A percentile compares a stretch with the other conserved stretches of the same genome.
Evolutionary conservation across 2,797 vertebrate genomes (phyloP).

Genomic region (Petrocephalus sullivani): DNA sequence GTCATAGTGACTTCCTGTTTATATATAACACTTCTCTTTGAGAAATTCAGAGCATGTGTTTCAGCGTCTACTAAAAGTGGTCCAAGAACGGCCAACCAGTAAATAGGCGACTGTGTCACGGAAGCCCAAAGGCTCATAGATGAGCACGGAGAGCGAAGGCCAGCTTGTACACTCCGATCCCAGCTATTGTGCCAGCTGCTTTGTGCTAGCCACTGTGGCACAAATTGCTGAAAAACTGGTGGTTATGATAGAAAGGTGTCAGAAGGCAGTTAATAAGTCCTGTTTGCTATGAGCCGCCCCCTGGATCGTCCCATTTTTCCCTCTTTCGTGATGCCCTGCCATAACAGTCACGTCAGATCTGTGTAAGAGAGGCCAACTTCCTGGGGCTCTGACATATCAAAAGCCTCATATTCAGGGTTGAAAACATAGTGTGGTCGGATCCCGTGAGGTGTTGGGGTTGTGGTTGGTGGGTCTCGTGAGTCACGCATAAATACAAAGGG

Average conservation of each 20-base stretch:
- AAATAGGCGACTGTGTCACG: background rate
- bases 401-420: background rate
- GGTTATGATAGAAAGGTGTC: background rate
- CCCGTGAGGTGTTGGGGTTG: too few relatives aligned
- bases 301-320: too few relatives aligned
- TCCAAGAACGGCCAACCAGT: background rate
- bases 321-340: too few relatives aligned
- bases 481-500: too few relatives aligned
- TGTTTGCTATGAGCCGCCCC: too few relatives aligned
- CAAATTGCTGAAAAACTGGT: background rate
- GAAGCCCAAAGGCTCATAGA: background rate
- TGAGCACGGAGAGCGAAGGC: background rate
- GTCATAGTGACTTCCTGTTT: slow-evolving; percentile 1
- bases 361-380: too few relatives aligned
- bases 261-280: background rate
- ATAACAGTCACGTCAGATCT: too few relatives aligned
- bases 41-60: background rate
- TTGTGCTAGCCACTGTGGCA: background rate
- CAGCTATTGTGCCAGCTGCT: background rate
- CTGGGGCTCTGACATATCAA: background rate
- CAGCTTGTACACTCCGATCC: background rate
- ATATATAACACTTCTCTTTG: background rate
- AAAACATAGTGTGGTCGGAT: too few relatives aligned
- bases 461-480: too few relatives aligned
- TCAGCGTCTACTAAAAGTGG: background rate